Conservation (phyloP, 2,797 vertebrate species). For the Odontamblyopus rebecca region DNA sequence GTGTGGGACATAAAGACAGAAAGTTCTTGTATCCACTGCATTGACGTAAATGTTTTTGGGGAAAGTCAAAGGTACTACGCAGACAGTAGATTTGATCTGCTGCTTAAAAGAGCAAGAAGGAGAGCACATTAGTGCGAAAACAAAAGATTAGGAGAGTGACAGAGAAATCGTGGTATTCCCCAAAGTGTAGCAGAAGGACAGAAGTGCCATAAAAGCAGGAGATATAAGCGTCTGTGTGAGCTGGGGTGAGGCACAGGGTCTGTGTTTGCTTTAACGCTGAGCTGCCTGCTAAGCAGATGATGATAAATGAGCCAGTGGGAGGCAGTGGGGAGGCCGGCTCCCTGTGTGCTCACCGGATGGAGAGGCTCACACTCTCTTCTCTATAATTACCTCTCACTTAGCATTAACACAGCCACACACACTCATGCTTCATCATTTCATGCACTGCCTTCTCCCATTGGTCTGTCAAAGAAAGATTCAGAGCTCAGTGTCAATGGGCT, state of each 20-base stretch:
- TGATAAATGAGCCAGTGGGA: slow-evolving; percentile 77
- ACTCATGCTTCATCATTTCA: slow-evolving; percentile 71
- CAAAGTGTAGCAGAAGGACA: slow-evolving; percentile 31
- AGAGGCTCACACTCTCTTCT: slow-evolving; percentile 70
- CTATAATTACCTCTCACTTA: slow-evolving; percentile 82
- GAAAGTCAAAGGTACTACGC: background rate
- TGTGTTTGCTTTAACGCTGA: slow-evolving; percentile 75
- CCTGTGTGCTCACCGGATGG: slow-evolving; percentile 62
- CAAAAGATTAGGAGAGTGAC: slow-evolving; percentile 22
- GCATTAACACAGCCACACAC: slow-evolving; percentile 73
- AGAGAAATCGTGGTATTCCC: slow-evolving; percentile 20
- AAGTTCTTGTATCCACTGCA: background rate
- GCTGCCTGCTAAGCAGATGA: slow-evolving; percentile 77
- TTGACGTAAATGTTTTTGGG: background rate
- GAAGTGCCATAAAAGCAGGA: slow-evolving; percentile 40
- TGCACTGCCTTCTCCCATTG: slow-evolving; percentile 48
- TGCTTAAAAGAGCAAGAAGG: slow-evolving; percentile 14
- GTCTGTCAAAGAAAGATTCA: slow-evolving; percentile 22
- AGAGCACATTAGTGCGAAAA: slow-evolving; percentile 29
- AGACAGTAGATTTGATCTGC: slow-evolving; percentile 10
- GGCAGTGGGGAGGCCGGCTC: slow-evolving; percentile 59
- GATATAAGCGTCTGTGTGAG: slow-evolving; percentile 31
- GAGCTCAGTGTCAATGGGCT: background rate
- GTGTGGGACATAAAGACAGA: background rate
- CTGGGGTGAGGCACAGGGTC: slow-evolving; percentile 52